Evolutionary conservation across 1,140 invertebrate species (phyloP).

Genomic region (Drosophila neocordata): DNA sequence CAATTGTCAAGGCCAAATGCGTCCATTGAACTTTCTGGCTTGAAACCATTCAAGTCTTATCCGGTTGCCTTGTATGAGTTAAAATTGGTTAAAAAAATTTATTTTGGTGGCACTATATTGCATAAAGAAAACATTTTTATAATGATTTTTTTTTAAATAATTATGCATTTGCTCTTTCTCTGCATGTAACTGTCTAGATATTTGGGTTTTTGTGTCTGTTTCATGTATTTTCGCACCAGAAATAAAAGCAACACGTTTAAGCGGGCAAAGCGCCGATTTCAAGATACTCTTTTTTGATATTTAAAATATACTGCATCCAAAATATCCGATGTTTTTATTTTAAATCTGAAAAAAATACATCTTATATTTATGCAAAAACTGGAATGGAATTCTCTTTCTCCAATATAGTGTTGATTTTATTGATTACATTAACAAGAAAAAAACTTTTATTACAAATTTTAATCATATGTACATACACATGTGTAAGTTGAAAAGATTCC

Average conservation of each 20-base stretch:
- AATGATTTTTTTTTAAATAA: slow-evolving; percentile 60
- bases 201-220: slow-evolving; percentile 35
- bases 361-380: too few species aligned
- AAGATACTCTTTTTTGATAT: slow-evolving; percentile 16
- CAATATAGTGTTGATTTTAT: too few species aligned
- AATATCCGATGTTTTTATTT: too few species aligned
- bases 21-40: neutral
- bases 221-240: slow-evolving; percentile 13
- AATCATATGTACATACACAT: too few species aligned
- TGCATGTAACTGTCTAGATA: slow-evolving; percentile 36
- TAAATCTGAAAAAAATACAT: too few species aligned
- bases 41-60: slow-evolving; percentile 41
- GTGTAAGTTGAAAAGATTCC: too few species aligned
- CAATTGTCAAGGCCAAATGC: too few species aligned
- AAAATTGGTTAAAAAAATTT: slow-evolving; percentile 11
- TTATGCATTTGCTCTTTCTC: slow-evolving; percentile 40
- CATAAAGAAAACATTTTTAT: slow-evolving; percentile 34
- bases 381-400: too few species aligned
- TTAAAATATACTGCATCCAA: too few species aligned
- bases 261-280: neutral
- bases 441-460: too few species aligned
- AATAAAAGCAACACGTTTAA: neutral
- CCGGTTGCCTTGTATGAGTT: slow-evolving; percentile 40
- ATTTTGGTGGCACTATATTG: neutral
- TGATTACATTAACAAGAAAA: too few species aligned